Evolutionary conservation across 2,888 invertebrate genomes (phyloP), one percentile per base, ranked within the genome.

Genomic region (Listrodromus nycthemerus): DNA sequence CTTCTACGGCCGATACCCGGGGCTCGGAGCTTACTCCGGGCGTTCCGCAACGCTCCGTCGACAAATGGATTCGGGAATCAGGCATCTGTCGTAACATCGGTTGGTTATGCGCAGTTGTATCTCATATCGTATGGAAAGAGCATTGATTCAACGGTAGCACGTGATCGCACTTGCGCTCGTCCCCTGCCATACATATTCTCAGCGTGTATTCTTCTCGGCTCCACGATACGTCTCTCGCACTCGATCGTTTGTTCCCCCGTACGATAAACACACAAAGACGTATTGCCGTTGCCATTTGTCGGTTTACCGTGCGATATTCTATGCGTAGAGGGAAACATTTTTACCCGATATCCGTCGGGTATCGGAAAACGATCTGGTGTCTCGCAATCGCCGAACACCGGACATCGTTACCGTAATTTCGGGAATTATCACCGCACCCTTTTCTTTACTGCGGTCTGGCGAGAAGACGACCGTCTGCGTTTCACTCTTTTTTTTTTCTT

Each of bases 61-160:
- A 70, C 55, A 33, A 70, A 70, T 55, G 52, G 37, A 37, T 71
- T n/a, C 37, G 37, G 1, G 33, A 19, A 30, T 37, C 19, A 65
- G 8, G 1, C 27, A 7, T 1, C 7, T 19, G n/a, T 24, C 33
- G 37, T 5, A 37, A 16, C 19, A 58, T 58, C n/a, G 21, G 37
- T 37, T 7, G 27, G 37, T 58, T 41, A 41, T n/a, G 16, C 30
- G 13, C 58, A 27, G 58, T 58, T 61, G n/a, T 71, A 21, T 61
- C 58, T n/a, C 24, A 21, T 45, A 5, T 27, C 55, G 27, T 45
- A 71, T 27, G 58, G 24, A 58, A 24, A 1, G 41, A 55, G 55
- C 71, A 45, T 71, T 45, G 58, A 71, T 71, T 61, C n/a, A 45
- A 58, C 70, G 55, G 24, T 16, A 41, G 37, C 70, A 37, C 41